A percentile compares a stretch with the other conserved stretches of the same genome.
phyloP scores from a whole-genome alignment of 2,113 vertebrate genomes.

The Prunella himalayana region DNA sequence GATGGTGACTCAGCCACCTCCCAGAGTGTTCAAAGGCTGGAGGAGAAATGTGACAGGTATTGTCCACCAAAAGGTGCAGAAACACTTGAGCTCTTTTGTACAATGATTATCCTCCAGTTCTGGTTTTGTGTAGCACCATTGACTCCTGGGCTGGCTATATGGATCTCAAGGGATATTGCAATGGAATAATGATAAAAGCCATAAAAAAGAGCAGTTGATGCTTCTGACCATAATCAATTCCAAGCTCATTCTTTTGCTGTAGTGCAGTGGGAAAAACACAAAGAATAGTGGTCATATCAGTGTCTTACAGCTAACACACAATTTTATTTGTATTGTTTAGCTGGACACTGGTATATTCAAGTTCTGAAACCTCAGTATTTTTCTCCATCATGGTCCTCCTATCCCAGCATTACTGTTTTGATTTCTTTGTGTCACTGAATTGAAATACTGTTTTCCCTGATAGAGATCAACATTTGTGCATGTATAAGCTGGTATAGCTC shows the following conservation, averaged over 20 bases:
- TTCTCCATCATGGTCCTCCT: accelerated
- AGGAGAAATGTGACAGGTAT: background rate
- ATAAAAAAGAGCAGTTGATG: background rate
- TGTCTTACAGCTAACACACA: background rate
- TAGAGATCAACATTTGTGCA: background rate
- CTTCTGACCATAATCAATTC: background rate
- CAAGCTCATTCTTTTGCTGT: background rate
- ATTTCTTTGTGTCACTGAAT: background rate
- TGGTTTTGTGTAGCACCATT: background rate
- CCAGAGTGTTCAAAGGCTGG: background rate
- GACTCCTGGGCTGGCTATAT: background rate
- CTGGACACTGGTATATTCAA: background rate
- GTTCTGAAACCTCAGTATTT: background rate
- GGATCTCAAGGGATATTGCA: background rate
- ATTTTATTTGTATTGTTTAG: background rate
- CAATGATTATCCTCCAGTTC: background rate
- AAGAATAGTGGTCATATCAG: background rate
- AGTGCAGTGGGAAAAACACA: background rate
- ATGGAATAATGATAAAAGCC: background rate
- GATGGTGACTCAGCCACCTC: background rate
- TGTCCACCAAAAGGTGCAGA: background rate
- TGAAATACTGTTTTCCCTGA: background rate
- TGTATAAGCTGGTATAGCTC: background rate
- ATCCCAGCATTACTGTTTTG: background rate
- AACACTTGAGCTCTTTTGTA: background rate